Evolutionary conservation across 2,113 vertebrate genomes (phyloP).

Genomic region (Calonectris borealis): DNA sequence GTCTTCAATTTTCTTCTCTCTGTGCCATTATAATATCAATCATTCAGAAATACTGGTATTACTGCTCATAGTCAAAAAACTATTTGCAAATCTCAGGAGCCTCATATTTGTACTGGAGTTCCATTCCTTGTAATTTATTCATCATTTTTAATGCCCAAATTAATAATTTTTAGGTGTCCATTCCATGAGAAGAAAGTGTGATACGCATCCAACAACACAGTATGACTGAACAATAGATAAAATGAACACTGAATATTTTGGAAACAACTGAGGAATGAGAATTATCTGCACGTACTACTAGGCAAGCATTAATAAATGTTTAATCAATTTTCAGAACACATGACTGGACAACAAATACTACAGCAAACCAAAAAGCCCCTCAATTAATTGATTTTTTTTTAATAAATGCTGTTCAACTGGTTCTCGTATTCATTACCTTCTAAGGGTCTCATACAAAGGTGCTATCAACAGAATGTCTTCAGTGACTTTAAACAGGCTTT

Average conservation of each 20-base stretch:
- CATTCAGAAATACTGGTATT: background rate
- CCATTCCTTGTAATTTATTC: background rate
- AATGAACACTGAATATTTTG: background rate
- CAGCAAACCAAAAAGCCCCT: background rate
- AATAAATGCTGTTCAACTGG: background rate
- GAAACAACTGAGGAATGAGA: background rate
- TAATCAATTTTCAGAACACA: background rate
- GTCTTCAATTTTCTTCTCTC: background rate
- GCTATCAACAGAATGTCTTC: background rate
- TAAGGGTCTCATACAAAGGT: background rate
- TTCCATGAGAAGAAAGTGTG: background rate
- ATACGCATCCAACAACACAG: background rate
- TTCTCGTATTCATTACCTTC: background rate
- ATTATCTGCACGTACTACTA: background rate
- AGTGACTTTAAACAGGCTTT: background rate
- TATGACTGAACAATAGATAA: background rate
- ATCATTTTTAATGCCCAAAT: background rate
- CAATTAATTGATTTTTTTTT: background rate
- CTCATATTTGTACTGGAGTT: background rate
- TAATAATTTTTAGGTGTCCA: background rate
- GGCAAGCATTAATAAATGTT: background rate
- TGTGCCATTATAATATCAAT: background rate
- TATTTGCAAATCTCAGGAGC: background rate
- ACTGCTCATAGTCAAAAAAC: background rate
- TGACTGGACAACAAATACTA: background rate